phyloP scores from a whole-genome alignment of 2,113 vertebrate species.

The Narcine bancroftii region DNA sequence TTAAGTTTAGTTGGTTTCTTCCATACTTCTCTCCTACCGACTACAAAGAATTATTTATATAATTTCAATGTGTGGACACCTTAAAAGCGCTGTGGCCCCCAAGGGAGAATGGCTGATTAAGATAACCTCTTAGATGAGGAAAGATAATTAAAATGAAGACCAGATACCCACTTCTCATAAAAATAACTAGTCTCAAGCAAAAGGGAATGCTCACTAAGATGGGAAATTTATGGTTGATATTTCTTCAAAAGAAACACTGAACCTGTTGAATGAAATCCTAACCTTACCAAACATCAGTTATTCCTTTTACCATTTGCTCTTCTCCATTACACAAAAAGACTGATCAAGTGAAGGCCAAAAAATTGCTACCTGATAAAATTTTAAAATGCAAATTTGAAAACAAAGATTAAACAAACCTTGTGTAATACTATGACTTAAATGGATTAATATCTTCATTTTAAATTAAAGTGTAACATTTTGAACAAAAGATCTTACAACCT shows the following conservation, averaged over 20 bases:
- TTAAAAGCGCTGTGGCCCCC: too few relatives aligned
- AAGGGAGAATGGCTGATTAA: too few relatives aligned
- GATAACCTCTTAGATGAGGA: background rate
- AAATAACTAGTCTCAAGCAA: background rate
- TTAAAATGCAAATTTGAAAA: background rate
- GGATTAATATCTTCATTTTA: background rate
- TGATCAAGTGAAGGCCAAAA: background rate
- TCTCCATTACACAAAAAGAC: background rate
- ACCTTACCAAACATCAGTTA: background rate
- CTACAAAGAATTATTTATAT: too few relatives aligned
- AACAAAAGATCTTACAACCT: background rate
- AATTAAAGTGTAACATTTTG: background rate
- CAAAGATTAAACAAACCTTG: background rate
- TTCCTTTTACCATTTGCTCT: background rate
- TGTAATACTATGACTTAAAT: background rate
- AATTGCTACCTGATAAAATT: background rate
- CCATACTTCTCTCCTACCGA: too few relatives aligned
- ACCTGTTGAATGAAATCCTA: background rate
- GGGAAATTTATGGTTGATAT: background rate
- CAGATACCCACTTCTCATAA: background rate
- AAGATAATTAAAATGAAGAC: background rate
- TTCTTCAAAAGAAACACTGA: background rate
- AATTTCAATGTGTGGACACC: too few relatives aligned
- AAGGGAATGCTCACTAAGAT: background rate
- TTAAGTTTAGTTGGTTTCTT: too few relatives aligned